phyloP scores from a whole-genome alignment of 2,113 vertebrate genomes.

The Drymodes brunneopygia region DNA sequence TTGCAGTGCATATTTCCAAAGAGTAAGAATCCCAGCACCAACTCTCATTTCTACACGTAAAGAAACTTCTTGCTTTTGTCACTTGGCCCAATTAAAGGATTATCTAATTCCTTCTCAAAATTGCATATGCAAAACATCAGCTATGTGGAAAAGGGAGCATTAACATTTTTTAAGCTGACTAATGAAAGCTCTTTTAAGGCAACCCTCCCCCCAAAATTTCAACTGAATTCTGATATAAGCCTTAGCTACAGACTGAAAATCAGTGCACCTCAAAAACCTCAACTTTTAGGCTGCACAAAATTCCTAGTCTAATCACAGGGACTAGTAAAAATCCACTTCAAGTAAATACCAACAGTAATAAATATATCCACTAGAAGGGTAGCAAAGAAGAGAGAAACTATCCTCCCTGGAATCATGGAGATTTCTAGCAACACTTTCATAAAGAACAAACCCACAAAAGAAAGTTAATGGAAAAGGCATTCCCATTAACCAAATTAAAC shows the following conservation, averaged over 20 bases:
- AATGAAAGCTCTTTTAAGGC: neutral
- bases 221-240: neutral
- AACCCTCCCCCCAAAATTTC: neutral
- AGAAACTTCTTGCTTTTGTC: neutral
- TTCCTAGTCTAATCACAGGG: neutral
- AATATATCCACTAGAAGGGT: neutral
- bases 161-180: neutral
- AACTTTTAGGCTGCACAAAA: neutral
- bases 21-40: neutral
- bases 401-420: neutral
- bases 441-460: neutral
- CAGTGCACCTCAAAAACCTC: neutral
- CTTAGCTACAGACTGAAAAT: neutral
- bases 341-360: neutral
- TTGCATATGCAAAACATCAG: neutral
- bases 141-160: neutral
- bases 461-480: neutral
- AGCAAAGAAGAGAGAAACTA: neutral
- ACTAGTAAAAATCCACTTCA: neutral
- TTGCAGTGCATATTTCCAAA: conserved; percentile 19
- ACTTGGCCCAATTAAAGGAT: neutral
- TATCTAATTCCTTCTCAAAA: neutral
- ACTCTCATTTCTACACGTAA: neutral
- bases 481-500: neutral
- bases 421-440: neutral